Percentiles rank a stretch among this genome's conserved stretches.
Conservation (phyloP, 2,113 vertebrate genomes). For the Tympanuchus pallidicinctus region DNA sequence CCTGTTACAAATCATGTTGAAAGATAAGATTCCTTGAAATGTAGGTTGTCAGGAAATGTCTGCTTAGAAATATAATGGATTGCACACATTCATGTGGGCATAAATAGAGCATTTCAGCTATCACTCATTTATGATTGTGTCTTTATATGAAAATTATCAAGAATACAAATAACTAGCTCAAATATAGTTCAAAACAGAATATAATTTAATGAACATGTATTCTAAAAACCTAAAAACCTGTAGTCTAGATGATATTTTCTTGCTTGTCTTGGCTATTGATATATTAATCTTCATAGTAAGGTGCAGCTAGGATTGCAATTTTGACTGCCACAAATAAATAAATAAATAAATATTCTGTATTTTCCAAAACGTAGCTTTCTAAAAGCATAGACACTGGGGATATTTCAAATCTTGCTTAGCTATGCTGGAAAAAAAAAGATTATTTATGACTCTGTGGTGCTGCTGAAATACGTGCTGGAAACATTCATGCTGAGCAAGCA, state of each 20-base stretch:
- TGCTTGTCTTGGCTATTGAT: background rate
- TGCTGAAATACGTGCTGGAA: background rate
- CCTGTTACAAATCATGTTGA: constrained; percentile 58
- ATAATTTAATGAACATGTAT: background rate
- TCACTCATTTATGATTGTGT: background rate
- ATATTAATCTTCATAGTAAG: background rate
- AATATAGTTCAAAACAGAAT: background rate
- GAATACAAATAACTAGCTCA: background rate
- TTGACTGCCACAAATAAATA: background rate
- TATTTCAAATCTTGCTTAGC: background rate
- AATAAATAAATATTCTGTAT: background rate
- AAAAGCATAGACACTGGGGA: background rate
- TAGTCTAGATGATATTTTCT: background rate
- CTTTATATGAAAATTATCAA: background rate
- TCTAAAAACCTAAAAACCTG: background rate
- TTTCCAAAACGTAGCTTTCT: background rate
- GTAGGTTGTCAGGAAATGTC: constrained; percentile 38
- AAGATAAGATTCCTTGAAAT: constrained; percentile 57
- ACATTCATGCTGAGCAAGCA: background rate
- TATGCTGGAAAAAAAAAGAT: background rate
- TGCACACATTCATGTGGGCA: background rate
- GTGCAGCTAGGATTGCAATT: background rate
- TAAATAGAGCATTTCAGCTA: background rate
- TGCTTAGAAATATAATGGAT: constrained; percentile 6
- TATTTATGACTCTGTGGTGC: background rate